These are phyloP conservation scores for Numenius arquata DNA, from an alignment of 2,113 vertebrate species.

Conservation along the genomic window DNA sequence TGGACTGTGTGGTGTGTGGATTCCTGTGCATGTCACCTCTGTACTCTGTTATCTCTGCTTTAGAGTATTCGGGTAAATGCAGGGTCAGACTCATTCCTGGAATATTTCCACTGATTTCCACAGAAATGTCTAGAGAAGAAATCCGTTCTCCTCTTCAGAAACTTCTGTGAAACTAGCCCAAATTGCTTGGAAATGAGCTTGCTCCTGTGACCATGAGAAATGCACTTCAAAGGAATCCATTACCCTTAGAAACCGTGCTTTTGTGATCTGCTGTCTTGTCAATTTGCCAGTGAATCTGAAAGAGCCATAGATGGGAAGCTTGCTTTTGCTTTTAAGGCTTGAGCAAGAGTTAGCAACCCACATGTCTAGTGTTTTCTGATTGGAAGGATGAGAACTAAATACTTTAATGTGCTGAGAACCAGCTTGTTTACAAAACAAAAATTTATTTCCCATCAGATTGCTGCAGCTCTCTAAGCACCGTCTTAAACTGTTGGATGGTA, in stretches of 20 bases:
- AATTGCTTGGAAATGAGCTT: constrained; percentile 34
- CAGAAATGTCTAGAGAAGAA: not conserved
- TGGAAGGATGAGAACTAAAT: not conserved
- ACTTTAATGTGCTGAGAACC: not conserved
- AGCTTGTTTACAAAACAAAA: not conserved
- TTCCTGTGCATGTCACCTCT: not conserved
- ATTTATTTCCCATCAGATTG: not conserved
- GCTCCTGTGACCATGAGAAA: constrained; percentile 35
- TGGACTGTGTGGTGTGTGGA: not conserved
- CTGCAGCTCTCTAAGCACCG: not conserved
- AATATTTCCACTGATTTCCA: constrained; percentile 17
- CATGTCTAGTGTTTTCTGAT: not conserved
- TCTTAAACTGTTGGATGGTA: not conserved
- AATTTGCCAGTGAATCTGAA: constrained; percentile 12
- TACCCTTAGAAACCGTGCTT: constrained; percentile 20
- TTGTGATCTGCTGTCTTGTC: constrained; percentile 38
- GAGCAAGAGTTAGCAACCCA: not conserved
- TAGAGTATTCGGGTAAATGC: not conserved
- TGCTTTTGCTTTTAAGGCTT: not conserved
- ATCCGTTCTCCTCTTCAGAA: constrained; percentile 28
- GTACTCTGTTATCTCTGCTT: not conserved
- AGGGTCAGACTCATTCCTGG: not conserved
- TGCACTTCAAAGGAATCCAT: constrained; percentile 42
- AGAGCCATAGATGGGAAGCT: not conserved
- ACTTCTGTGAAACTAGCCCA: not conserved